Base-by-base conservation (phyloP, 1,140 invertebrate genomes). In the Heliothis subflexa region DNA sequence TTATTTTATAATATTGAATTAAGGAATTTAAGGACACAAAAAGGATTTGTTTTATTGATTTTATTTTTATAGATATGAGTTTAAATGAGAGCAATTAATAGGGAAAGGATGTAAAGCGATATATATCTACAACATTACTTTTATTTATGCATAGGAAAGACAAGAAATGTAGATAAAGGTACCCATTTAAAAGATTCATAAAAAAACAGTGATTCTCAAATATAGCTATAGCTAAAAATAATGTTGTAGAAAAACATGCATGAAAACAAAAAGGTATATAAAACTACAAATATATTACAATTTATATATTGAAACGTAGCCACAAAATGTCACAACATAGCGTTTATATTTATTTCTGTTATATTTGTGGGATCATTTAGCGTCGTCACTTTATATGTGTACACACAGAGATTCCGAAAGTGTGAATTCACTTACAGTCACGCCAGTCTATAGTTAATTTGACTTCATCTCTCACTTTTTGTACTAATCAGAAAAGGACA, bases 231-330 rank as follows among this genome's bases (percentile, higher is more conserved):
- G 33, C 33, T 40, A 40, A 40, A 40, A 40, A 40, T 40, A 40
- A 40, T 40, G 33, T 40, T 40, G 33, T 55, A 64, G 40, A 64
- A 64, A 73, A 3, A 62, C 73, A 75, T 75, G 73, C 73, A 75
- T 62, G 55, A 49, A 40, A 75, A 75, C 47, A 62, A 52, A 50
- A 62, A 62, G 18, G 50, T 52, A 59, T 49, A 61, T 25, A 74
- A 21, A 75, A 7, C 45, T 52, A 62, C 25, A 62, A 28, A 64
- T 25, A 57, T 57, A 64, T 40, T 13, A 72, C 28, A 33, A 28
- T 50, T n/a, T 40, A 25, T 75, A 62, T 18, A 61, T 71, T 21
- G 16, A 28, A 72, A 72, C 2, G 25, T 59, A 54, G 54, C 52
- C 52, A 68, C 55, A 59, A 73, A 61, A 73, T 59, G 18, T 73